Conservation (phyloP, 2,797 vertebrate genomes). For the Rallus crepitans region DNA sequence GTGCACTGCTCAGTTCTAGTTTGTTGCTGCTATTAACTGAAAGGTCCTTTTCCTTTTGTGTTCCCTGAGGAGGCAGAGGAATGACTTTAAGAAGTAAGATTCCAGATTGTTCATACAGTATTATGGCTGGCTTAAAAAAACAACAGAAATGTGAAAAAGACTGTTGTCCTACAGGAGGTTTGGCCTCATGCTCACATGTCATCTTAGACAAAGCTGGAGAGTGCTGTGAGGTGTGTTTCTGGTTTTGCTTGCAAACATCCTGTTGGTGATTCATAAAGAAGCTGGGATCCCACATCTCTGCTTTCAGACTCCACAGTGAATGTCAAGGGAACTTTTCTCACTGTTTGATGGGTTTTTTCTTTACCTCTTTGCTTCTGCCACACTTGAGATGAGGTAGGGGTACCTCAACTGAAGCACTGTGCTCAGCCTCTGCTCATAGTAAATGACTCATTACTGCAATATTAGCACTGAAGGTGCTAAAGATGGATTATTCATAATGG, state of each 20-base stretch:
- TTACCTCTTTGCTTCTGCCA: not conserved
- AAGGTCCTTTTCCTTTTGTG: not conserved
- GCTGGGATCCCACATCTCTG: not conserved
- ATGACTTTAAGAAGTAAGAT: not conserved
- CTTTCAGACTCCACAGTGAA: not conserved
- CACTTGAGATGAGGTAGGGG: not conserved
- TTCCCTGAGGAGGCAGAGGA: not conserved
- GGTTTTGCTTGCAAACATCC: slow-evolving; percentile 23
- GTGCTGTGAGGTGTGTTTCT: not conserved
- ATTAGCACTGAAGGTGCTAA: not conserved
- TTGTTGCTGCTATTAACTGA: not conserved
- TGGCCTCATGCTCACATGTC: rapidly evolving
- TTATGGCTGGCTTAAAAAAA: not conserved
- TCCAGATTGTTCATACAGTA: not conserved
- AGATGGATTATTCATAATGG: not conserved
- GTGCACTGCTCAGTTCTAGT: not conserved
- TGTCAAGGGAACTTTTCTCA: not conserved
- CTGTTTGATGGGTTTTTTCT: not conserved
- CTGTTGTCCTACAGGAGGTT: not conserved
- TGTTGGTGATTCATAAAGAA: not conserved
- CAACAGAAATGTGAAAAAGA: not conserved
- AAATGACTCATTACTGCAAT: not conserved
- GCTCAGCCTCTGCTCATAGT: not conserved
- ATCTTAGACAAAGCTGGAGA: not conserved
- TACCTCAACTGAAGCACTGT: not conserved